A percentile compares a stretch with the other conserved stretches of the same genome.
phyloP scores from a whole-genome alignment of 2,113 vertebrate species.

The Hypocryptadius cinnamomeus region DNA sequence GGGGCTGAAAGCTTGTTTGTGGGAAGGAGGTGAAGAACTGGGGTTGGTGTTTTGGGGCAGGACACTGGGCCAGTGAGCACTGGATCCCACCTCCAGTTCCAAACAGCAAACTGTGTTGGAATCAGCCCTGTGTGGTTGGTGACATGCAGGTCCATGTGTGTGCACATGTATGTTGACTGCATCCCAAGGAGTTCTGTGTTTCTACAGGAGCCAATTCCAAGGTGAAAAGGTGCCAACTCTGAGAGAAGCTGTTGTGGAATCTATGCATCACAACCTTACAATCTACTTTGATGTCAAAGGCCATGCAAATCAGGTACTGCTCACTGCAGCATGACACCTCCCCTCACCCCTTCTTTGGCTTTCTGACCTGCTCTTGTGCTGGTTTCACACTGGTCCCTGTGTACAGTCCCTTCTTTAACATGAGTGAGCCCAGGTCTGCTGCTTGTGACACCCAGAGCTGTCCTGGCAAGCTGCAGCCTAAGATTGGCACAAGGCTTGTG shows the following conservation, averaged over 20 bases:
- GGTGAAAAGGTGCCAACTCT: conserved; percentile 89
- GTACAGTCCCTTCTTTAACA: not conserved
- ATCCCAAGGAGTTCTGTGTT: not conserved
- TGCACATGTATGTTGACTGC: not conserved
- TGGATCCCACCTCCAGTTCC: not conserved
- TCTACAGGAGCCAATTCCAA: conserved; percentile 76
- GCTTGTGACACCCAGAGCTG: not conserved
- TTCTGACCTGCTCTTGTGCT: not conserved
- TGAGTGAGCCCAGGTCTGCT: not conserved
- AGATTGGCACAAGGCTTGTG: not conserved
- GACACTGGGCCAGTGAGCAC: accelerated
- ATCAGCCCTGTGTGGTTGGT: not conserved
- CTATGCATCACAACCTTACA: conserved; percentile 78
- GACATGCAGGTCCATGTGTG: not conserved
- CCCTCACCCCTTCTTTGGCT: not conserved
- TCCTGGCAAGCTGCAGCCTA: not conserved
- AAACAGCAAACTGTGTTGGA: not conserved
- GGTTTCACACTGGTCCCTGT: not conserved
- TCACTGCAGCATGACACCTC: not conserved
- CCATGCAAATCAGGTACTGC: conserved; percentile 83
- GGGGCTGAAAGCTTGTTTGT: not conserved
- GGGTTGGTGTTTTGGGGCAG: not conserved
- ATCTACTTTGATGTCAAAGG: conserved; percentile 98
- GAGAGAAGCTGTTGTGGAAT: conserved; percentile 85
- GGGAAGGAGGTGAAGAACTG: not conserved